These are phyloP conservation scores for Drosophila bocqueti DNA, from an alignment of 1,140 invertebrate species.

Conservation along the genomic window DNA sequence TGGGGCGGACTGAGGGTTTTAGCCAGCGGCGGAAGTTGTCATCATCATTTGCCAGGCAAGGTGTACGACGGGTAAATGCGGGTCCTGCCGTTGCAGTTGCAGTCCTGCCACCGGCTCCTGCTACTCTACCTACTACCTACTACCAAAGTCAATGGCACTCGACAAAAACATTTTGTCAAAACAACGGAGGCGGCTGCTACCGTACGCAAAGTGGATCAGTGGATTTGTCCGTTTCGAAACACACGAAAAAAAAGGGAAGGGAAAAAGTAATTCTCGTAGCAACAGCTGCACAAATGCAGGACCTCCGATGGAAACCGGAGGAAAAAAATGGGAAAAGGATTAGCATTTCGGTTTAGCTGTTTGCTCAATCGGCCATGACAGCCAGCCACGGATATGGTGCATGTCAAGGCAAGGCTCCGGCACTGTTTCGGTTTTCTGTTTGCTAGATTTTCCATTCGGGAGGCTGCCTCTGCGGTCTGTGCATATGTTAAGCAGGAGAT, in stretches of 20 bases:
- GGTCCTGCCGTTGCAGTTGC: constrained; percentile 40
- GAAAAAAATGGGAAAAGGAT: constrained; percentile 61
- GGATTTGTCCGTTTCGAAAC: constrained; percentile 60
- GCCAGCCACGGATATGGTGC: constrained; percentile 43
- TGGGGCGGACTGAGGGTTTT: constrained; percentile 29
- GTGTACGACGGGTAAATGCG: constrained; percentile 34
- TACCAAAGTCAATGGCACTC: constrained; percentile 77
- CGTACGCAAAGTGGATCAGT: constrained; percentile 81
- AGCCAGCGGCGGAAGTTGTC: constrained; percentile 47
- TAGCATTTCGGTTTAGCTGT: constrained; percentile 71
- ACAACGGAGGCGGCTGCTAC: constrained; percentile 75
- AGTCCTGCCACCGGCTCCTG: constrained; percentile 10
- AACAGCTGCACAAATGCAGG: constrained; percentile 65
- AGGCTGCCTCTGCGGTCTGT: constrained; percentile 17
- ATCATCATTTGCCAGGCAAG: constrained; percentile 43
- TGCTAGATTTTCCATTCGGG: constrained; percentile 8
- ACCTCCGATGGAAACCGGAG: constrained; percentile 14
- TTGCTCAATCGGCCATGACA: constrained; percentile 65
- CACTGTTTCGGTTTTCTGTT: constrained; percentile 11
- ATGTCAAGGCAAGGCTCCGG: constrained; percentile 42
- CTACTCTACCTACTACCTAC: constrained; percentile 5
- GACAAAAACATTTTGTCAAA: constrained; percentile 82
- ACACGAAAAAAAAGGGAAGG: constrained; percentile 9
- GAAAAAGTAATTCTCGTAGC: constrained; percentile 42
- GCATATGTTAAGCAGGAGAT: constrained; percentile 51